These are phyloP conservation scores for Tuta absoluta DNA, from an alignment of 2,888 invertebrate species.

Conservation along the genomic window DNA sequence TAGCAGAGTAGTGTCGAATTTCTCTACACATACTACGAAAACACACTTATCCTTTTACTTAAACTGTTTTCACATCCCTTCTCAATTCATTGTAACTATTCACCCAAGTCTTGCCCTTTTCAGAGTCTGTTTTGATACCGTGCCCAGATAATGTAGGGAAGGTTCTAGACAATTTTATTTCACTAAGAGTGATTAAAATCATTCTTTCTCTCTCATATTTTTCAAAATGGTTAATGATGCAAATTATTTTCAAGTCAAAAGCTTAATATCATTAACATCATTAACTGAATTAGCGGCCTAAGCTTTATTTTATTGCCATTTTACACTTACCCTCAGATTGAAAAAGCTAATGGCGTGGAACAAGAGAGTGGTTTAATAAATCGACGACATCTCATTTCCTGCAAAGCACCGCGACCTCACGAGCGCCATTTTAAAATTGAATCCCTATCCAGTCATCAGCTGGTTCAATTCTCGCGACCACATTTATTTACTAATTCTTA, in stretches of 20 bases:
- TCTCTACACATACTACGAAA: conserved; percentile 73
- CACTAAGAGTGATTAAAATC: neutral
- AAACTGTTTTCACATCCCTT: conserved; percentile 71
- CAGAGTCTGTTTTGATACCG: conserved; percentile 21
- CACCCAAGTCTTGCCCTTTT: conserved; percentile 51
- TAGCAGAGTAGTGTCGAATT: conserved; percentile 75
- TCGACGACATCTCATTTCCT: conserved; percentile 76
- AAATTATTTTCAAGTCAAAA: too few species aligned
- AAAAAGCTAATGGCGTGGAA: conserved; percentile 77
- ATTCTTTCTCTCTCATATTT: neutral
- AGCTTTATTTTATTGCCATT: conserved; percentile 48
- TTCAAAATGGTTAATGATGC: too few species aligned
- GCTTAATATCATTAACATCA: conserved; percentile 8
- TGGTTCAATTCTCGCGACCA: conserved; percentile 35
- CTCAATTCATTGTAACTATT: conserved; percentile 61
- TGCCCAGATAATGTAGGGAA: conserved; percentile 8
- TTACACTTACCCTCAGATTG: conserved; percentile 70
- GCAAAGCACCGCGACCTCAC: conserved; percentile 61
- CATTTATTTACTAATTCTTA: conserved; percentile 27
- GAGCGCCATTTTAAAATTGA: conserved; percentile 66
- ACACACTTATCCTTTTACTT: conserved; percentile 77
- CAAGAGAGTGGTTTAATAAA: conserved; percentile 71
- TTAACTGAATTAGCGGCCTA: conserved; percentile 22
- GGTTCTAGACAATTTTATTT: neutral
- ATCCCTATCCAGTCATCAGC: conserved; percentile 50